phyloP scores from a whole-genome alignment of 2,797 vertebrate species.

The Alauda arvensis region DNA sequence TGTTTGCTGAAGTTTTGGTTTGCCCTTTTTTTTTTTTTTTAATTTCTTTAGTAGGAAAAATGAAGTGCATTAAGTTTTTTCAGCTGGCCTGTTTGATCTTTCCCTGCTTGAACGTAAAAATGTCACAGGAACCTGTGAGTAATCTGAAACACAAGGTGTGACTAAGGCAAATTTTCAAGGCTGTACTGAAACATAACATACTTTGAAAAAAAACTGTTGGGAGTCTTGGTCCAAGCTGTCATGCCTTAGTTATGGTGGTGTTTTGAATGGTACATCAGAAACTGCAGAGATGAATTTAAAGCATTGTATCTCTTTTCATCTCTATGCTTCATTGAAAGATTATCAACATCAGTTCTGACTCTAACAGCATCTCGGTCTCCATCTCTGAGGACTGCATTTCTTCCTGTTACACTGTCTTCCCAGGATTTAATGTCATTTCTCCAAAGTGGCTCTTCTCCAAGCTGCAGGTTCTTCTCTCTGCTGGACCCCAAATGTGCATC shows the following conservation, averaged over 20 bases:
- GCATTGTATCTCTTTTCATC: neutral
- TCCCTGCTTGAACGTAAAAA: neutral
- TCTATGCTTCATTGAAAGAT: neutral
- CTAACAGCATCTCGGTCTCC: neutral
- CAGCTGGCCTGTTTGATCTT: neutral
- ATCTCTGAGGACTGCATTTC: neutral
- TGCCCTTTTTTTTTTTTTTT: neutral
- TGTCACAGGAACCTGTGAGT: neutral
- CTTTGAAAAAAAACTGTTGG: neutral
- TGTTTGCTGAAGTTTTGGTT: neutral
- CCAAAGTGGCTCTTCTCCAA: neutral
- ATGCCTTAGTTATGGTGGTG: neutral
- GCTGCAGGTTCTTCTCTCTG: neutral
- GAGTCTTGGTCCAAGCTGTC: neutral
- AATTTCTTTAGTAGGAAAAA: neutral
- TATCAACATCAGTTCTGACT: neutral
- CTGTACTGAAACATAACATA: neutral
- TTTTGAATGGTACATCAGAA: neutral
- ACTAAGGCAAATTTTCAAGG: neutral
- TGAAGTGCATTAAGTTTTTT: neutral
- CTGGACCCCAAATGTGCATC: neutral
- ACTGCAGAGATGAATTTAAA: neutral
- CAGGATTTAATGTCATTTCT: neutral
- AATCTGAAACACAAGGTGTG: neutral
- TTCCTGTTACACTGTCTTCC: neutral